Conservation (phyloP, 2,797 vertebrate species). For the Nyctibius grandis region DNA sequence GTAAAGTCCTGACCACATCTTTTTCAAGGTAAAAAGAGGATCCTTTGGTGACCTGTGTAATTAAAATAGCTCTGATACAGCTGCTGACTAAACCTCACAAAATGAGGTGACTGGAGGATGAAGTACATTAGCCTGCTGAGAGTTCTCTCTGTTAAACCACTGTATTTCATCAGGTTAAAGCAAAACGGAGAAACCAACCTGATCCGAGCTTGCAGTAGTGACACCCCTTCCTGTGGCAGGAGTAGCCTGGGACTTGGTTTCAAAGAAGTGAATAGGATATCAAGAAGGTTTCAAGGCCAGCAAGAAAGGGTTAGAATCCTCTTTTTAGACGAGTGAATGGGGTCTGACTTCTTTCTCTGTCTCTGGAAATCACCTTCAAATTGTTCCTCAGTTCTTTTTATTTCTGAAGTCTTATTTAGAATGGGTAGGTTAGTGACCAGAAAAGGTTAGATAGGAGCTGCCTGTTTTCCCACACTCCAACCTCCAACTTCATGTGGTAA, state of each 20-base stretch:
- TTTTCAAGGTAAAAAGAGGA: constrained; percentile 63
- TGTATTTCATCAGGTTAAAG: not conserved
- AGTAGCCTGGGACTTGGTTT: not conserved
- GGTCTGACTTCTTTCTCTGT: not conserved
- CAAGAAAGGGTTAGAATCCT: not conserved
- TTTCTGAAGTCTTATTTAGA: not conserved
- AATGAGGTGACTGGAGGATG: not conserved
- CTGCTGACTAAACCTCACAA: constrained; percentile 28
- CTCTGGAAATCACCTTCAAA: not conserved
- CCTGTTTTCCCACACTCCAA: not conserved
- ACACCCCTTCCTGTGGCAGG: not conserved
- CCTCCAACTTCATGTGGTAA: not conserved
- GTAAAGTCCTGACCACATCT: constrained; percentile 76
- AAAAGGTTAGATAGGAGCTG: not conserved
- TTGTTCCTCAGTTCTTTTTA: not conserved
- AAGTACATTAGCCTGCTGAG: not conserved
- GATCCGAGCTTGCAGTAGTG: not conserved
- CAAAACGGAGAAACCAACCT: not conserved
- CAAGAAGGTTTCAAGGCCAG: not conserved
- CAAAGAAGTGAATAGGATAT: not conserved
- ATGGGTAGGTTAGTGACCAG: not conserved
- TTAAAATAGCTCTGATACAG: constrained; percentile 37
- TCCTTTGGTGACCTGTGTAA: constrained; percentile 60
- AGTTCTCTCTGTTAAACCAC: not conserved
- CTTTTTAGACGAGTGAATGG: not conserved